phyloP scores from a whole-genome alignment of 1,140 invertebrate genomes.

The Drosophila paulistorum region DNA sequence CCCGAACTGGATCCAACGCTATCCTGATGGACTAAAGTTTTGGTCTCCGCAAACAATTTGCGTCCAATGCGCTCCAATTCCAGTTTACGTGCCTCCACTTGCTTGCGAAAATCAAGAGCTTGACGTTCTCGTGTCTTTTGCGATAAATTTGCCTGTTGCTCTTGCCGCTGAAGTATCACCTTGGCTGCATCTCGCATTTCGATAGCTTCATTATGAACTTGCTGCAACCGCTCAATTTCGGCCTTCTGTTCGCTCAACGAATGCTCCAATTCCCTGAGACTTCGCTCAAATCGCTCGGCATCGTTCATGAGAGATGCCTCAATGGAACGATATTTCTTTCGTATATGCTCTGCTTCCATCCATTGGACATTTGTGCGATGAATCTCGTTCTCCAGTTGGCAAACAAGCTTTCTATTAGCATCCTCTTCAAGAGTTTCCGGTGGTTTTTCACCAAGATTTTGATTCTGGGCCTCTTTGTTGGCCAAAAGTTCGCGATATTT shows the following conservation, averaged over 20 bases:
- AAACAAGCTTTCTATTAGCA: constrained; percentile 85
- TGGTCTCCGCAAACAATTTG: constrained; percentile 86
- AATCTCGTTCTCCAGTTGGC: constrained; percentile 89
- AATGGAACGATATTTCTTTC: constrained; percentile 90
- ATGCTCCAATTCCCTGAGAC: constrained; percentile 87
- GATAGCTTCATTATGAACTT: constrained; percentile 87
- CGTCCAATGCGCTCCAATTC: constrained; percentile 89
- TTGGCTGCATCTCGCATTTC: constrained; percentile 87
- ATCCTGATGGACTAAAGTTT: constrained; percentile 84
- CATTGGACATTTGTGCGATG: constrained; percentile 90
- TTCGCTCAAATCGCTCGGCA: constrained; percentile 89
- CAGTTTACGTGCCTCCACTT: constrained; percentile 87
- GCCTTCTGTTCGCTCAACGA: constrained; percentile 87
- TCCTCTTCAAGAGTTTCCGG: constrained; percentile 84
- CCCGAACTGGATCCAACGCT: constrained; percentile 84
- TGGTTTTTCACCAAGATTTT: constrained; percentile 82
- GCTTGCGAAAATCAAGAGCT: constrained; percentile 85
- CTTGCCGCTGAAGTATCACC: constrained; percentile 86
- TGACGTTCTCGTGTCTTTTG: constrained; percentile 87
- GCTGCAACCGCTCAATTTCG: constrained; percentile 89
- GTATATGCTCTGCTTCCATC: constrained; percentile 90
- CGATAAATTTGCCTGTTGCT: constrained; percentile 86
- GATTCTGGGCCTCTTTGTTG: constrained; percentile 81
- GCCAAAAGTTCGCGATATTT: constrained; percentile 85
- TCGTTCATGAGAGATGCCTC: constrained; percentile 88